Percentiles rank a stretch among this genome's conserved stretches.
phyloP scores from a whole-genome alignment of 2,113 vertebrate species.

The Anhinga rufa region DNA sequence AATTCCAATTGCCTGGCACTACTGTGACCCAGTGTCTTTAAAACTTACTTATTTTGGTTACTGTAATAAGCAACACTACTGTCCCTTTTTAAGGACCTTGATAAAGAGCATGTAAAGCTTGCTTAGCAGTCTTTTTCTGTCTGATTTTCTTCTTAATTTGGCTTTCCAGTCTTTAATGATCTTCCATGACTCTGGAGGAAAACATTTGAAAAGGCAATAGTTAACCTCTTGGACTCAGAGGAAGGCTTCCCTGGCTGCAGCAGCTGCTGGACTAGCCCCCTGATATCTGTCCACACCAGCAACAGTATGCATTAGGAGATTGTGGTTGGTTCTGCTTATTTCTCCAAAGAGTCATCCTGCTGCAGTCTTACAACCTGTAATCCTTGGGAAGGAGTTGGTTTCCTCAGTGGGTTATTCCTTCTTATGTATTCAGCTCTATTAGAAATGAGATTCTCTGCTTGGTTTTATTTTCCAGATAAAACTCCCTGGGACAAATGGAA shows the following conservation, averaged over 20 bases:
- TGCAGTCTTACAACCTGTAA: conserved; percentile 4
- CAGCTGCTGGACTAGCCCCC: not conserved
- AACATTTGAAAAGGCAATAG: not conserved
- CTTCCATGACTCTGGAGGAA: not conserved
- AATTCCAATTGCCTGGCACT: not conserved
- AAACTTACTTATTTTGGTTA: not conserved
- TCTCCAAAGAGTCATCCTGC: conserved; percentile 21
- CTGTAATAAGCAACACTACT: not conserved
- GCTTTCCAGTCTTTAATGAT: not conserved
- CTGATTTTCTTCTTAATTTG: conserved; percentile 1
- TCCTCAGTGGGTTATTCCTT: conserved; percentile 39
- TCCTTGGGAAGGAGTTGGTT: conserved; percentile 8
- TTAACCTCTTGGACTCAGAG: not conserved
- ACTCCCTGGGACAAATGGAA: conserved; percentile 23
- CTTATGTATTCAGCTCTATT: conserved; percentile 35
- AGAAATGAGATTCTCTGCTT: conserved; percentile 45
- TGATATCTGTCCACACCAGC: not conserved
- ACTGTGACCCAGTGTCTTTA: not conserved
- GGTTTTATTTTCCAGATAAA: conserved; percentile 56
- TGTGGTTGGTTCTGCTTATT: conserved; percentile 20
- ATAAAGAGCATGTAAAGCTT: not conserved
- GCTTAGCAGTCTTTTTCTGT: not conserved
- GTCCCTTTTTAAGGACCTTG: not conserved
- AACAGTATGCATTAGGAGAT: conserved; percentile 9
- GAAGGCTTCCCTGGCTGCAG: not conserved